phyloP scores from a whole-genome alignment of 2,888 invertebrate species.

The Lycia hirtaria region DNA sequence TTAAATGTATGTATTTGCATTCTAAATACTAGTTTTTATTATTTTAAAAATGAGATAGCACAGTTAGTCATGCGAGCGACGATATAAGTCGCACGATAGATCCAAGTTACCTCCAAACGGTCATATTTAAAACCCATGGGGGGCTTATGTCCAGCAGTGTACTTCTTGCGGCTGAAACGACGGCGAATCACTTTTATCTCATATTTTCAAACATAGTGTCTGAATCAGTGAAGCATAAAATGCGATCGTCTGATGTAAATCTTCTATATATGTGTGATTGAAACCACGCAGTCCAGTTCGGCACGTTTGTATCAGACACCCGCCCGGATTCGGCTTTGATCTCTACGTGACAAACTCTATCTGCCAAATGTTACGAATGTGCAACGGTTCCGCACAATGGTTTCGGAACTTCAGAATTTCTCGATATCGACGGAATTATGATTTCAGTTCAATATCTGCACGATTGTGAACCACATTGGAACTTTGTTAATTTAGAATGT shows the following conservation, averaged over 20 bases:
- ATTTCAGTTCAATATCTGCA: neutral
- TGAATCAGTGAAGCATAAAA: neutral
- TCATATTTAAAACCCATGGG: too few relatives aligned
- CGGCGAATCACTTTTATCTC: too few relatives aligned
- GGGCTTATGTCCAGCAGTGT: too few relatives aligned
- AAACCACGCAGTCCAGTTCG: neutral
- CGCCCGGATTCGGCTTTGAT: slow-evolving; percentile 14
- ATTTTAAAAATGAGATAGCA: too few relatives aligned
- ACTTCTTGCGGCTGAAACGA: too few relatives aligned
- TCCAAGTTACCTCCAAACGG: too few relatives aligned
- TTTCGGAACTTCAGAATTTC: slow-evolving; percentile 7
- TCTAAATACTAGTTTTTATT: too few relatives aligned
- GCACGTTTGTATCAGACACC: slow-evolving; percentile 15
- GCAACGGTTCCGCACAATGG: slow-evolving; percentile 18
- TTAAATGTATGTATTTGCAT: too few relatives aligned
- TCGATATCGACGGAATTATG: neutral
- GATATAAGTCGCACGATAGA: too few relatives aligned
- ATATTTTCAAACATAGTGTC: neutral
- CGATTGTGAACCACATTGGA: neutral
- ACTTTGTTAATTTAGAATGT: too few relatives aligned
- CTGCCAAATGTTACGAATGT: slow-evolving; percentile 22
- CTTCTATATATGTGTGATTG: neutral
- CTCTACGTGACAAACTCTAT: slow-evolving; percentile 22
- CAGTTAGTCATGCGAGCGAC: too few relatives aligned
- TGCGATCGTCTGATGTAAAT: neutral